Conservation (phyloP, 2,797 vertebrate species). For the Etheostoma nigrum region DNA sequence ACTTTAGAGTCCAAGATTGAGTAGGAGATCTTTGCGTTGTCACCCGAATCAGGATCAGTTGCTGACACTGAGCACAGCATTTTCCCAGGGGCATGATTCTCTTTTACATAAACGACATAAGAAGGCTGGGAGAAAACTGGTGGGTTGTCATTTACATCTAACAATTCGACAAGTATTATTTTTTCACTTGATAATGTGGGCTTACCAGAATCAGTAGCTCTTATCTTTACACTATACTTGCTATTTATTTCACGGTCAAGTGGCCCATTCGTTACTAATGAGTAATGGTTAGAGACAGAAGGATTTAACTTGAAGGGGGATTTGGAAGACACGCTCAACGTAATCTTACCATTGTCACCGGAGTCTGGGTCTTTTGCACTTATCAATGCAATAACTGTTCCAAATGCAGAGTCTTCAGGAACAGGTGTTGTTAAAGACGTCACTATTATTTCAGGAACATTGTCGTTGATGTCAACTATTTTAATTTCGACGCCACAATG, state of each 20-base stretch:
- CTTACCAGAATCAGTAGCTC: conserved; percentile 78
- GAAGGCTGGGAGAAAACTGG: conserved; percentile 81
- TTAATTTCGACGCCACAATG: conserved; percentile 83
- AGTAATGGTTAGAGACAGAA: conserved; percentile 80
- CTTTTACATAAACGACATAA: conserved; percentile 84
- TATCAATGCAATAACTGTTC: conserved; percentile 86
- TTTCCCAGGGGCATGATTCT: conserved; percentile 84
- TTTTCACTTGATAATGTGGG: conserved; percentile 78
- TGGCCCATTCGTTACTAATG: conserved; percentile 74
- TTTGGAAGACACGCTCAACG: conserved; percentile 60
- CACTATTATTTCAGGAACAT: conserved; percentile 86
- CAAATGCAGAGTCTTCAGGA: conserved; percentile 82
- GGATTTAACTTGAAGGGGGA: conserved; percentile 78
- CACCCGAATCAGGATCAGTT: conserved; percentile 81
- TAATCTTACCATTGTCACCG: conserved; percentile 81
- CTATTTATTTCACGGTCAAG: conserved; percentile 79
- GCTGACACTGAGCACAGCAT: conserved; percentile 85
- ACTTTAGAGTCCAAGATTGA: conserved; percentile 78
- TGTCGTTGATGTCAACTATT: conserved; percentile 87
- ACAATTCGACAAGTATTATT: conserved; percentile 76
- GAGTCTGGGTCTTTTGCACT: conserved; percentile 83
- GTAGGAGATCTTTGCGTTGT: conserved; percentile 85
- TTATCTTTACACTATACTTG: conserved; percentile 75
- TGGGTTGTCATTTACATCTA: conserved; percentile 88
- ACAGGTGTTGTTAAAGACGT: conserved; percentile 84